Conservation (phyloP, 2,888 invertebrate species). For the Quadroppia sp. region DNA sequence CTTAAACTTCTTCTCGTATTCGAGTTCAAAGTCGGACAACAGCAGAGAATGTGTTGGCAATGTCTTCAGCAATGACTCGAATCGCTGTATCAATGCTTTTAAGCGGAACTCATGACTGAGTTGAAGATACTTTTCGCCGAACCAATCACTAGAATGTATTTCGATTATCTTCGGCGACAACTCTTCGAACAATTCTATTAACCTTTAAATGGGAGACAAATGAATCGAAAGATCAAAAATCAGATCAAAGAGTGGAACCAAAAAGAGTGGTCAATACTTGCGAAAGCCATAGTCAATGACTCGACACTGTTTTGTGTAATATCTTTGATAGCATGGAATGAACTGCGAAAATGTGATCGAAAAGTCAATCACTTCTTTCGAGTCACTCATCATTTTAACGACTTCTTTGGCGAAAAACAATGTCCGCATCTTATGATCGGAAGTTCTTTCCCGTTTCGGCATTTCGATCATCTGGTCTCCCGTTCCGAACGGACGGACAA, state of each 20-base stretch:
- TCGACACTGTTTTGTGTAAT: conserved; percentile 85
- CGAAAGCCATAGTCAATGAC: conserved; percentile 89
- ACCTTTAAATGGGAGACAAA: too few relatives aligned
- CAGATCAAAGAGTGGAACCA: too few relatives aligned
- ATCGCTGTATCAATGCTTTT: conserved; percentile 30
- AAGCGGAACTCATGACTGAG: conserved; percentile 32
- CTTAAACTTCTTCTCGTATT: too few relatives aligned
- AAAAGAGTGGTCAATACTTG: conserved; percentile 61
- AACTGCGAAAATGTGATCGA: conserved; percentile 86
- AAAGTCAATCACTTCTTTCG: conserved; percentile 64
- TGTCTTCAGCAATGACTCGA: conserved; percentile 11
- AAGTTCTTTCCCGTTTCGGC: conserved; percentile 64
- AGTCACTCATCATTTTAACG: conserved; percentile 76
- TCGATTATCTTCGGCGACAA: conserved; percentile 70
- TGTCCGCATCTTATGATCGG: conserved; percentile 74
- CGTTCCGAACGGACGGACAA: conserved; percentile 21
- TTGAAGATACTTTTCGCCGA: conserved; percentile 36
- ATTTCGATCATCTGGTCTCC: conserved; percentile 32
- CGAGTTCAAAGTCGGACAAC: too few relatives aligned
- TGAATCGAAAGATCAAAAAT: too few relatives aligned
- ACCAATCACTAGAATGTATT: conserved; percentile 53
- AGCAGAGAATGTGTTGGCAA: too few relatives aligned
- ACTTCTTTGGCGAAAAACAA: conserved; percentile 78
- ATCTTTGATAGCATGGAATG: conserved; percentile 91
- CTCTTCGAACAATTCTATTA: conserved; percentile 85